Conservation (phyloP, 2,888 invertebrate genomes). For the Synergus gifuensis region DNA sequence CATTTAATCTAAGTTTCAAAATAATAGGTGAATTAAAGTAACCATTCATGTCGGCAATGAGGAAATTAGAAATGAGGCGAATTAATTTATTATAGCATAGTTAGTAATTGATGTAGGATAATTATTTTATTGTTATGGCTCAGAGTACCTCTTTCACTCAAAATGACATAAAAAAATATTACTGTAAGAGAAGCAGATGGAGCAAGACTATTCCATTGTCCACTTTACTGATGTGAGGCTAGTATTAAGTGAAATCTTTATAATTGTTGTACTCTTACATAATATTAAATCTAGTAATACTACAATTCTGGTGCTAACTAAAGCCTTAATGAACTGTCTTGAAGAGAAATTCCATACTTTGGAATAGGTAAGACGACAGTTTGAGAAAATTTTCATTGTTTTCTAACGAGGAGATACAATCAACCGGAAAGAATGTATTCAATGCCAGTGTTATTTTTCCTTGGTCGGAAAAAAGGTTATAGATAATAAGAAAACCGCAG, state of each 20-base stretch:
- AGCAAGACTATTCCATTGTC: not conserved
- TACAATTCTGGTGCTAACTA: not conserved
- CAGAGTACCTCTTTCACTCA: not conserved
- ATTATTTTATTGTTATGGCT: not conserved
- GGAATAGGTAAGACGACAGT: not conserved
- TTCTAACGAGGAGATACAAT: slow-evolving; percentile 29
- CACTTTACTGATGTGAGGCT: not conserved
- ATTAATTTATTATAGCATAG: not conserved
- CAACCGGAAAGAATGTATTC: slow-evolving; percentile 13
- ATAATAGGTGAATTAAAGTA: not conserved
- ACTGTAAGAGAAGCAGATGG: not conserved
- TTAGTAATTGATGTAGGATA: not conserved
- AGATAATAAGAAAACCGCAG: slow-evolving; percentile 20
- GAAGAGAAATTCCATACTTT: not conserved
- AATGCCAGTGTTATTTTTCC: not conserved
- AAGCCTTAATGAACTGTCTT: too few relatives aligned
- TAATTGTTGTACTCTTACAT: not conserved
- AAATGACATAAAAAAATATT: not conserved
- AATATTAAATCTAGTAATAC: too few relatives aligned
- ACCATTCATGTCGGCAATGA: not conserved
- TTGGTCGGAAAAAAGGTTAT: slow-evolving; percentile 10
- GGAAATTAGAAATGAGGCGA: not conserved
- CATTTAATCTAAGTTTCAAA: too few relatives aligned
- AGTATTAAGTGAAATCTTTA: slow-evolving; percentile 7
- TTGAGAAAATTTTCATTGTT: slow-evolving; percentile 14